Evolutionary conservation across 1,140 invertebrate species (phyloP), one percentile per base, ranked within the genome.

Genomic region (Nasonia vitripennis): DNA sequence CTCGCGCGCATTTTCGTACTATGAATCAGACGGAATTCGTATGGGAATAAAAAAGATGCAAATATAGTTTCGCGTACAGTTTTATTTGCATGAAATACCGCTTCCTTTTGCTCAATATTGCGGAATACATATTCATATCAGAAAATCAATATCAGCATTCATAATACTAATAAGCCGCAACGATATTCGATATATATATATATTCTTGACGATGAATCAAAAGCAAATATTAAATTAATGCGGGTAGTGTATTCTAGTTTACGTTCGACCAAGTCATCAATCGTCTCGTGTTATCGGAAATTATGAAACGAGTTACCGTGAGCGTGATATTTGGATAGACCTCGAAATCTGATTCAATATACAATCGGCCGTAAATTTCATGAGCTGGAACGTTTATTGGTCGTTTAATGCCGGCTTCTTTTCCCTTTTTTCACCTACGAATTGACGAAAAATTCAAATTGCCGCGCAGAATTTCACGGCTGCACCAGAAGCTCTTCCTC

Each of bases 401-500:
- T 2, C 55, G 55, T 62, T 62, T 62, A 62, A 62, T 62, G 20
- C 17, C 20, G 3, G 14, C 17, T n/a, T 62, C 17, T 62, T 62
- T n/a, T 20, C 17, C 55, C 7, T 62, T 62, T 62, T 20, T 62
- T 62, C 55, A 20, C 17, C 55, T 62, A 62, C 14, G 4, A 34
- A 74, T 34, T 20, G 27, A 12, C 3, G 12, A 37, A 74, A 74
- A 74, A 74, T 74, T 74, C 0, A 74, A 74, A 74, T 74, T 41
- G 71, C 10, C 11, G 37, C 14, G 31, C 37, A 20, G 14, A 41
- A 41, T 41, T 74, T 74, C 34, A 34, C 71, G 31, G 31, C 31
- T 74, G 37, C 71, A 74, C 14, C 71, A 17, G 71, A 74, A 74
- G 20, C 31, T 41, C 55, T 62, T 74, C 37, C 31, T 74, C 27